phyloP scores from a whole-genome alignment of 2,888 invertebrate genomes.

The Drosophila gaucha region DNA sequence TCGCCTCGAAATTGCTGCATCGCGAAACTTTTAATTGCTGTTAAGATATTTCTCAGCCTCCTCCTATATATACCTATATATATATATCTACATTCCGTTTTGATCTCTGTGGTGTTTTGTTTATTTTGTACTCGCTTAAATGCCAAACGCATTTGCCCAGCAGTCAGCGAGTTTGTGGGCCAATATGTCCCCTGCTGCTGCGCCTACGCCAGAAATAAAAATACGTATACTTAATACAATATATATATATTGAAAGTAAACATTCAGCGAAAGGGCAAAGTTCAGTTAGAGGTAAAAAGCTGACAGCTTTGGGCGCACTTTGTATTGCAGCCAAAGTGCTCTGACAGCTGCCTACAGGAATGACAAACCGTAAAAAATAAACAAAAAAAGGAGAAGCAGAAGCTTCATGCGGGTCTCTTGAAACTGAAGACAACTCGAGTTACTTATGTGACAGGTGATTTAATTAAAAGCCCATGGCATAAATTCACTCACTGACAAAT shows the following conservation, averaged over 20 bases:
- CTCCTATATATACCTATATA: not conserved
- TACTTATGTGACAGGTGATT: conserved; percentile 22
- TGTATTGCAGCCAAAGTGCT: conserved; percentile 12
- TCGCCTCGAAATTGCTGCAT: conserved; percentile 54
- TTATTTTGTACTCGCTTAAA: conserved; percentile 67
- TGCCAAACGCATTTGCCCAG: conserved; percentile 68
- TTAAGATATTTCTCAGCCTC: conserved; percentile 44
- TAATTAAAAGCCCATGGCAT: conserved; percentile 12
- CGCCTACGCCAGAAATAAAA: conserved; percentile 39
- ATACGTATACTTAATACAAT: not conserved
- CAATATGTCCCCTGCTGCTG: conserved; percentile 56
- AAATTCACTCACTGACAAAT: not conserved
- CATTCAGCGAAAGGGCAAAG: conserved; percentile 49
- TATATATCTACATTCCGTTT: not conserved
- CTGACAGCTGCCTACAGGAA: conserved; percentile 40
- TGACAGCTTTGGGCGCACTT: conserved; percentile 9
- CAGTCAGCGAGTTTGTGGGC: conserved; percentile 51
- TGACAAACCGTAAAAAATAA: not conserved
- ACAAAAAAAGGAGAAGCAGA: not conserved
- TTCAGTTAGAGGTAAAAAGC: conserved; percentile 25
- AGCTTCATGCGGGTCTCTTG: not conserved
- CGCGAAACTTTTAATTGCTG: conserved; percentile 70
- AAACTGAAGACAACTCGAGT: conserved; percentile 17
- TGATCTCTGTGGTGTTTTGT: conserved; percentile 32
- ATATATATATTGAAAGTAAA: conserved; percentile 58